Evolutionary conservation across 2,113 vertebrate species (phyloP).

Genomic region (Okapia johnstoni): DNA sequence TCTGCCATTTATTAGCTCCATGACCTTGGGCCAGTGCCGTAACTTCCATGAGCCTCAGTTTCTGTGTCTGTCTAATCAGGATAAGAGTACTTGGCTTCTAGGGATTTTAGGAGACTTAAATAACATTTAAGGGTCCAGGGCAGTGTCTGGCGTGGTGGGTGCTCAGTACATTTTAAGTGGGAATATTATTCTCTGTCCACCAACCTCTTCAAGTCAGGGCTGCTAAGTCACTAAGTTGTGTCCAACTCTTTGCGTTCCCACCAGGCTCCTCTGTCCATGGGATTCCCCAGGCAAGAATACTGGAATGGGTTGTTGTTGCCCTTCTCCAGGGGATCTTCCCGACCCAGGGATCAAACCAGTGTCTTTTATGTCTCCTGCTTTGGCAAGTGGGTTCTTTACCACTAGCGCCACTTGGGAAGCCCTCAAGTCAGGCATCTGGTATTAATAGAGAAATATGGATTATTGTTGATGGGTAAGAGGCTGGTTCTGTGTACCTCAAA

Average conservation of each 20-base stretch:
- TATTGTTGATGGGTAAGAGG: not conserved
- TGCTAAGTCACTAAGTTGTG: not conserved
- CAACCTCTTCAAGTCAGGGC: slow-evolving; percentile 26
- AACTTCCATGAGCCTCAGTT: not conserved
- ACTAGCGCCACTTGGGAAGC: not conserved
- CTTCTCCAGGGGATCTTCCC: not conserved
- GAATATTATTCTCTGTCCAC: slow-evolving; percentile 11
- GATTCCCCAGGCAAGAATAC: not conserved
- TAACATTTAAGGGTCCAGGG: not conserved
- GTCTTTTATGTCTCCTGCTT: not conserved
- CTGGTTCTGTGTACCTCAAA: not conserved
- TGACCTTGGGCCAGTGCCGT: not conserved
- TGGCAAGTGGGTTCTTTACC: not conserved
- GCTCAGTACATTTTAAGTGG: not conserved
- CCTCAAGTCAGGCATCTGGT: not conserved
- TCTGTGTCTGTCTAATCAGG: slow-evolving; percentile 20
- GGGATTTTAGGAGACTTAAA: not conserved
- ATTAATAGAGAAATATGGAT: slow-evolving; percentile 10
- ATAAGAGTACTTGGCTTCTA: not conserved
- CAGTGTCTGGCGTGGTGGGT: not conserved
- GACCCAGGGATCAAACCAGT: not conserved
- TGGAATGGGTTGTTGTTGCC: not conserved
- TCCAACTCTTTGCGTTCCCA: accelerated
- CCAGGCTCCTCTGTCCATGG: not conserved
- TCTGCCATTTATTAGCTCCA: not conserved